These are phyloP conservation scores for Argyrosomus japonicus DNA, from an alignment of 2,113 vertebrate genomes.

Conservation along the genomic window DNA sequence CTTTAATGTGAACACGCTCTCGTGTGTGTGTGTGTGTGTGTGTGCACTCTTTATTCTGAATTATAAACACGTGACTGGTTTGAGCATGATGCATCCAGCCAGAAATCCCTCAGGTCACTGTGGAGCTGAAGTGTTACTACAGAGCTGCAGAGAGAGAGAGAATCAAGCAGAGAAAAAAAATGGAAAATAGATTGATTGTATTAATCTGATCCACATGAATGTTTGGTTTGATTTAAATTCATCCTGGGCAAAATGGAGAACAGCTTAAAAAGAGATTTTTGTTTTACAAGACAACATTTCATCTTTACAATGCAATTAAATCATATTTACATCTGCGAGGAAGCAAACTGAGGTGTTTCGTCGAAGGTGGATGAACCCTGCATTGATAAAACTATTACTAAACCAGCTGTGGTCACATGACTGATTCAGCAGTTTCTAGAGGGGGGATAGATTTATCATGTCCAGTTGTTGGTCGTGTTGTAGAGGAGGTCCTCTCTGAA, in stretches of 20 bases:
- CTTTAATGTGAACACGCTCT: slow-evolving; percentile 59
- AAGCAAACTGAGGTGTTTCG: not conserved
- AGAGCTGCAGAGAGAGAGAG: slow-evolving; percentile 45
- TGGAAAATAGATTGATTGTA: slow-evolving; percentile 67
- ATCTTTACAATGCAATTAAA: not conserved
- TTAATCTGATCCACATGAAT: slow-evolving; percentile 62
- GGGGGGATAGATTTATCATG: no score
- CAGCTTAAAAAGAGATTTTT: slow-evolving; percentile 12
- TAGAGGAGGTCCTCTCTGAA: no score
- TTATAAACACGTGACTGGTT: slow-evolving; percentile 75
- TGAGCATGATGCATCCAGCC: slow-evolving; percentile 74
- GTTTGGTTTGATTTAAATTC: slow-evolving; percentile 63
- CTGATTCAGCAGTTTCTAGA: no score
- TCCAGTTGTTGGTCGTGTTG: no score
- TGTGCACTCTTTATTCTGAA: slow-evolving; percentile 58
- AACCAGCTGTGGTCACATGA: not conserved
- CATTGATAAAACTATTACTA: not conserved
- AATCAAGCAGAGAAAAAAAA: slow-evolving; percentile 26
- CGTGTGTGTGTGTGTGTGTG: slow-evolving; percentile 25
- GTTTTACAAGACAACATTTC: not conserved
- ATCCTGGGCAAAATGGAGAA: slow-evolving; percentile 3
- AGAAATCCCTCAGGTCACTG: slow-evolving; percentile 74
- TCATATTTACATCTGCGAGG: not conserved
- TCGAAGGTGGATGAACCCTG: not conserved
- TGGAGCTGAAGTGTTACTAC: slow-evolving; percentile 75